phyloP scores from a whole-genome alignment of 53 echinoderm and acorn worm species.

The Holothuria leucospilota region DNA sequence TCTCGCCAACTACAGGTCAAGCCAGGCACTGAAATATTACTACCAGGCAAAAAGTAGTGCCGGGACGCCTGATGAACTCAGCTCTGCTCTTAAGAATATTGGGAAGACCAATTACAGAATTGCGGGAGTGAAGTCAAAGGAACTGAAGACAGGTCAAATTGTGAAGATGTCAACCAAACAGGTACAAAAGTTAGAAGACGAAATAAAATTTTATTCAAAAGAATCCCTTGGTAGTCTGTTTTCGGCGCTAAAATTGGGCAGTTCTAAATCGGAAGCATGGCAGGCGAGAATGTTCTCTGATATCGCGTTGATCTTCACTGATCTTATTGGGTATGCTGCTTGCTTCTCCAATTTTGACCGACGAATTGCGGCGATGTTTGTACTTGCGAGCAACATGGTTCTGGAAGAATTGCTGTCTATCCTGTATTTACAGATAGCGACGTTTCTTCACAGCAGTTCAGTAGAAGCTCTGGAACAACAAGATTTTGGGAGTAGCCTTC shows the following conservation, averaged over 20 bases:
- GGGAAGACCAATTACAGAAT: constrained; percentile 17
- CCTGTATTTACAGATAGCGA: too few species aligned
- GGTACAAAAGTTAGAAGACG: constrained; percentile 11
- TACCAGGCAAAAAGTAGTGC: constrained; percentile 21
- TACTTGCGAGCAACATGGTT: too few species aligned
- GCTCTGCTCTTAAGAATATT: constrained; percentile 8
- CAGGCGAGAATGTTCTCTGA: constrained; percentile 21
- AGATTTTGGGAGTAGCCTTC: too few species aligned
- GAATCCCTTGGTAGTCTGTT: constrained; percentile 15
- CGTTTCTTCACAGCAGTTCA: too few species aligned
- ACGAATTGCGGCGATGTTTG: too few species aligned
- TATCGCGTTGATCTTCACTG: background rate
- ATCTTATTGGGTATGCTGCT: too few species aligned
- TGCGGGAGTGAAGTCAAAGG: background rate
- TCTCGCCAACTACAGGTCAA: background rate
- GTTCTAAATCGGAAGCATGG: background rate
- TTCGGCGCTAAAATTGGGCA: background rate
- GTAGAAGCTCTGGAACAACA: too few species aligned
- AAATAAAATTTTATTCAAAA: constrained; percentile 21
- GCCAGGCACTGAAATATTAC: constrained; percentile 11
- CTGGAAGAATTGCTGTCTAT: too few species aligned
- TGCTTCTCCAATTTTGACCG: too few species aligned
- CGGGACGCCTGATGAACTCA: background rate
- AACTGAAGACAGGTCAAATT: background rate
- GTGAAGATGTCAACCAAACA: background rate